Percentiles rank a stretch among this genome's conserved stretches.
Evolutionary conservation across 1,140 invertebrate genomes (phyloP).

Genomic region (Leptestheria dahalacensis): DNA sequence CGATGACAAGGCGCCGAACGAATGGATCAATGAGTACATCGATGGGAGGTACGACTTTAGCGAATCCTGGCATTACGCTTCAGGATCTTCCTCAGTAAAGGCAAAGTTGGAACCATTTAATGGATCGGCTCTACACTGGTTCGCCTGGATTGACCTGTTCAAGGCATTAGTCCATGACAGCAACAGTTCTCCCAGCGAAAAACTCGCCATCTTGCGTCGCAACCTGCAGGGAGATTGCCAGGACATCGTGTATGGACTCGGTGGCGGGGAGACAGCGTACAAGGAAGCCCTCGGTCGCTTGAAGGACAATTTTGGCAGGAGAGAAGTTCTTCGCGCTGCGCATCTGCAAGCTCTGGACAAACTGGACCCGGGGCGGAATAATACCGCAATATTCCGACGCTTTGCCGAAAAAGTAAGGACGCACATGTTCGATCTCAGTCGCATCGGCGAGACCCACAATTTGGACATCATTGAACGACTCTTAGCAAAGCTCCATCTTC

Average conservation of each 20-base stretch:
- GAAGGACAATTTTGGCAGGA: neutral
- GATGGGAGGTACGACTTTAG: too few relatives aligned
- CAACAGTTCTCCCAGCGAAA: neutral
- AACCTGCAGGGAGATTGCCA: too few relatives aligned
- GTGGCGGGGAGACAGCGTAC: too few relatives aligned
- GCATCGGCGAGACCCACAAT: neutral
- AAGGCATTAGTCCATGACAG: slow-evolving; percentile 1
- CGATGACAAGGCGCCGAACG: too few relatives aligned
- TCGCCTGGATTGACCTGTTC: slow-evolving; percentile 9
- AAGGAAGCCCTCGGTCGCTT: slow-evolving; percentile 4
- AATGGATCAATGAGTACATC: too few relatives aligned
- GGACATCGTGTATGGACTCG: too few relatives aligned
- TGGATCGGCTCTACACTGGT: slow-evolving; percentile 4
- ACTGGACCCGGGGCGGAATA: slow-evolving; percentile 1
- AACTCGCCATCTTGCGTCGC: too few relatives aligned
- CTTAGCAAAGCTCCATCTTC: neutral
- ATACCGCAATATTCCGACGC: neutral
- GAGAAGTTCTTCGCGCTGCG: too few relatives aligned
- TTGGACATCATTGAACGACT: neutral
- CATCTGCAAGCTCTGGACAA: slow-evolving; percentile 4
- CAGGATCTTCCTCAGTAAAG: too few relatives aligned
- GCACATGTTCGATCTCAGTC: neutral
- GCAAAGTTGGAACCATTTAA: too few relatives aligned
- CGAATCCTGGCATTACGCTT: too few relatives aligned
- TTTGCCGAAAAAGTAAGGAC: slow-evolving; percentile 4